Evolutionary conservation across 2,888 invertebrate species (phyloP).

Genomic region (Unio delphinus): DNA sequence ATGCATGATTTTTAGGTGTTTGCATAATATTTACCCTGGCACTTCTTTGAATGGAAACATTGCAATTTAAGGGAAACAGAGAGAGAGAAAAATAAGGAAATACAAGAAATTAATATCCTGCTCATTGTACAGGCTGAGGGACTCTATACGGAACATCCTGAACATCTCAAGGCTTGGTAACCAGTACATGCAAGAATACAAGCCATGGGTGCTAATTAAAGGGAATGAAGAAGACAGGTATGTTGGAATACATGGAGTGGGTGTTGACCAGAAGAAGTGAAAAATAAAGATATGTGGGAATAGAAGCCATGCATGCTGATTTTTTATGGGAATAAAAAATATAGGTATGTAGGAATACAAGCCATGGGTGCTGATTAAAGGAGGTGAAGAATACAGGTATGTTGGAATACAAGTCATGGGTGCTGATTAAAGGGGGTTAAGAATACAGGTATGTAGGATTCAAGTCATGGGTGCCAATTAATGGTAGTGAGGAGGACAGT

Average conservation of each 20-base stretch:
- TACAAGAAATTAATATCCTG: neutral
- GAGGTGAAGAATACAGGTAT: conserved; percentile 73
- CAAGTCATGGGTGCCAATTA: conserved; percentile 95
- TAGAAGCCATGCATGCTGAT: too few relatives aligned
- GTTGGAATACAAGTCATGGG: conserved; percentile 97
- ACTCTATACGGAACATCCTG: conserved; percentile 88
- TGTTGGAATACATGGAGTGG: conserved; percentile 14
- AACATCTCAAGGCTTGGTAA: conserved; percentile 93
- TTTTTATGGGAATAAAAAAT: too few relatives aligned
- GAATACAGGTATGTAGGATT: conserved; percentile 86
- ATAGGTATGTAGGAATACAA: too few relatives aligned
- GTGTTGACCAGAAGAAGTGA: too few relatives aligned
- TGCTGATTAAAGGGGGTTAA: conserved; percentile 84
- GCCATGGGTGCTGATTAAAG: too few relatives aligned
- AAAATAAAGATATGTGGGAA: too few relatives aligned
- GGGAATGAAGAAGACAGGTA: conserved; percentile 82
- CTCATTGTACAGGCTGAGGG: conserved; percentile 77
- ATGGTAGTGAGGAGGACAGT: conserved; percentile 83
- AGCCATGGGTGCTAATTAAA: conserved; percentile 96
- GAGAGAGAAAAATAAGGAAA: neutral
- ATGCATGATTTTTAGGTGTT: too few relatives aligned
- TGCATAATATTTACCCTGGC: too few relatives aligned
- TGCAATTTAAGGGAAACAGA: neutral
- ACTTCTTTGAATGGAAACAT: neutral
- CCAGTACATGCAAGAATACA: conserved; percentile 94